Evolutionary conservation across 2,888 invertebrate species (phyloP).

Genomic region (Drosophila anceps): DNA sequence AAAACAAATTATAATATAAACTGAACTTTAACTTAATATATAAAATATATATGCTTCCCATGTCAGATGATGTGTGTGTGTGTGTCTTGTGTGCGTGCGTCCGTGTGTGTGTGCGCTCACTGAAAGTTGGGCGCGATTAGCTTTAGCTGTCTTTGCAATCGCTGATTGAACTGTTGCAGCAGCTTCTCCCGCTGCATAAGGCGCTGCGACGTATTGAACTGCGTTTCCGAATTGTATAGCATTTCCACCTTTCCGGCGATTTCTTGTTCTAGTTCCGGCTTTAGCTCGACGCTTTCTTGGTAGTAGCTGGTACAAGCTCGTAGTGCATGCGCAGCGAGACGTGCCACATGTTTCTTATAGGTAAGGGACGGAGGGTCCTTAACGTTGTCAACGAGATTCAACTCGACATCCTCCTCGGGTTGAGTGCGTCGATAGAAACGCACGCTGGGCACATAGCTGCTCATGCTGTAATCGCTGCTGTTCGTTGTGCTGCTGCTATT

Average conservation of each 20-base stretch:
- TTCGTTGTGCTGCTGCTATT: constrained; percentile 5
- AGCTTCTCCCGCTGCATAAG: constrained; percentile 9
- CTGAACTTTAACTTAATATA: constrained; percentile 25
- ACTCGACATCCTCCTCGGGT: constrained; percentile 10
- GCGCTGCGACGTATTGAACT: constrained; percentile 3
- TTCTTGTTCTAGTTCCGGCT: constrained; percentile 1
- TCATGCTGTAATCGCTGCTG: constrained; percentile 25
- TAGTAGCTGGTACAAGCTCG: constrained; percentile 21
- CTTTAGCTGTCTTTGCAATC: constrained; percentile 39
- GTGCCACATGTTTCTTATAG: constrained; percentile 39
- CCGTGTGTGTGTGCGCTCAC: constrained; percentile 25
- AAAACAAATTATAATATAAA: constrained; percentile 35
- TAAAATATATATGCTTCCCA: constrained; percentile 48
- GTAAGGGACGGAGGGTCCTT: background rate
- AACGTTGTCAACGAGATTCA: background rate
- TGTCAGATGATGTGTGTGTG: background rate
- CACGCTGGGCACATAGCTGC: constrained; percentile 50
- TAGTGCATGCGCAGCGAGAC: constrained; percentile 49
- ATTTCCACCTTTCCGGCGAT: constrained; percentile 4
- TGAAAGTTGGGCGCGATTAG: constrained; percentile 32
- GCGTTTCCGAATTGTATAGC: constrained; percentile 40
- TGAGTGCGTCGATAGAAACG: constrained; percentile 53
- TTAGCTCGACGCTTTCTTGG: background rate
- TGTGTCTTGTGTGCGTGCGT: background rate
- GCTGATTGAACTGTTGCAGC: constrained; percentile 39